phyloP scores from a whole-genome alignment of 2,797 vertebrate species.

The Coregonus suidteri region DNA sequence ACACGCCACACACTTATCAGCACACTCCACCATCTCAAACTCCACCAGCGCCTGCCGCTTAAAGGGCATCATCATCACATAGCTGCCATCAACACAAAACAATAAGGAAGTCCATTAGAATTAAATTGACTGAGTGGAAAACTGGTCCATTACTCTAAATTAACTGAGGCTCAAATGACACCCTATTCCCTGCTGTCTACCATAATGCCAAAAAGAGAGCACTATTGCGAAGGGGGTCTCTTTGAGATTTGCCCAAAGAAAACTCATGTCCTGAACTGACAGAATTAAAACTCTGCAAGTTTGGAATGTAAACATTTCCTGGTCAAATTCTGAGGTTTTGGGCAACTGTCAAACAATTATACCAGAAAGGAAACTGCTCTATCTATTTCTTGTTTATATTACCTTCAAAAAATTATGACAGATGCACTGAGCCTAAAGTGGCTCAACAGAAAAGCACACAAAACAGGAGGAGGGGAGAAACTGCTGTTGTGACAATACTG shows the following conservation, averaged over 20 bases:
- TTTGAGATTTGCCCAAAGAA: neutral
- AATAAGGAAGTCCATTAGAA: neutral
- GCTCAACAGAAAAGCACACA: neutral
- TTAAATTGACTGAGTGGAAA: neutral
- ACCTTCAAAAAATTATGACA: too few relatives aligned
- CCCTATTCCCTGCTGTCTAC: neutral
- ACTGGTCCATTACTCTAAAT: neutral
- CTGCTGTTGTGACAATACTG: too few relatives aligned
- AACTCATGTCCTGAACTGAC: neutral
- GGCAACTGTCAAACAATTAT: neutral
- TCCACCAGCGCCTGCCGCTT: constrained; percentile 97
- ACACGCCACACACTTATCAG: constrained; percentile 90
- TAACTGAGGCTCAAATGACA: neutral
- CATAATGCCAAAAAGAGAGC: too few relatives aligned
- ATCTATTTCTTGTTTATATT: too few relatives aligned
- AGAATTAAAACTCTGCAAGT: neutral
- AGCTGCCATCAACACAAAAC: constrained; percentile 72
- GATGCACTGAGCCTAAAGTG: neutral
- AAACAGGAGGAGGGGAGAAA: neutral
- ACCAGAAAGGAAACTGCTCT: too few relatives aligned
- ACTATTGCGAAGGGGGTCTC: too few relatives aligned
- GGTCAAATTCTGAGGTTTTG: neutral
- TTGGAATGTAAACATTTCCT: neutral
- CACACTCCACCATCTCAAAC: constrained; percentile 89
- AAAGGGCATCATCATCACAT: constrained; percentile 99